Percentiles rank a stretch among this genome's conserved stretches.
Conservation (phyloP, 1,140 invertebrate species). For the Drosophila kepulauana region DNA sequence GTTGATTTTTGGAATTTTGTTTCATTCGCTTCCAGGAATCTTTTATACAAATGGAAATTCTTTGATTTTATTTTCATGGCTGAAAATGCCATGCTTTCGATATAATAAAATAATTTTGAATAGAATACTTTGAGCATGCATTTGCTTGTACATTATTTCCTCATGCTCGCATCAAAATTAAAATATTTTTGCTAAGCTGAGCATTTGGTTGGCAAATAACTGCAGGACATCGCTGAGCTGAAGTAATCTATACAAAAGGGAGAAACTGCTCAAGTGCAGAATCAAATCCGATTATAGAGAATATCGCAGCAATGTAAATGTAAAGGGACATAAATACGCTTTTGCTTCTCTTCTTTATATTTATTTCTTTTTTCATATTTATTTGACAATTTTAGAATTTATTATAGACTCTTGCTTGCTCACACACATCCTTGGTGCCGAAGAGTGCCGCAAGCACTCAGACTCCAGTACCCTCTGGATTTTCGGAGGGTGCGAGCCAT, state of each 20-base stretch:
- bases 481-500: slow-evolving; percentile 14
- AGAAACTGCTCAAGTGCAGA: slow-evolving; percentile 42
- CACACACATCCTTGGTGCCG: not conserved
- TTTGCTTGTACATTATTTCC: not conserved
- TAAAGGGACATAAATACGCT: slow-evolving; percentile 47
- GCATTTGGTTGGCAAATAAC: slow-evolving; percentile 5
- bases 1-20: not conserved
- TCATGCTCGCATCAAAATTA: not conserved
- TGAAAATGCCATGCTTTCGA: not conserved
- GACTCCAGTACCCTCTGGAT: slow-evolving; percentile 1
- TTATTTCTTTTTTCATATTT: slow-evolving; percentile 56
- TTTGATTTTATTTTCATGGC: not conserved
- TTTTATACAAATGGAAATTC: not conserved
- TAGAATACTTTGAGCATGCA: not conserved
- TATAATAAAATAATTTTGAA: not conserved
- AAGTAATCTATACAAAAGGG: slow-evolving; percentile 24
- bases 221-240: not conserved
- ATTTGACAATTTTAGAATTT: slow-evolving; percentile 80
- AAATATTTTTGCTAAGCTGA: slow-evolving; percentile 8
- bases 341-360: slow-evolving; percentile 32
- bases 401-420: slow-evolving; percentile 33
- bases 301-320: slow-evolving; percentile 31
- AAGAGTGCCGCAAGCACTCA: not conserved
- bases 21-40: not conserved
- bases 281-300: slow-evolving; percentile 64